These are phyloP conservation scores for Telenomus remus DNA, from an alignment of 1,140 invertebrate genomes.

Conservation along the genomic window DNA sequence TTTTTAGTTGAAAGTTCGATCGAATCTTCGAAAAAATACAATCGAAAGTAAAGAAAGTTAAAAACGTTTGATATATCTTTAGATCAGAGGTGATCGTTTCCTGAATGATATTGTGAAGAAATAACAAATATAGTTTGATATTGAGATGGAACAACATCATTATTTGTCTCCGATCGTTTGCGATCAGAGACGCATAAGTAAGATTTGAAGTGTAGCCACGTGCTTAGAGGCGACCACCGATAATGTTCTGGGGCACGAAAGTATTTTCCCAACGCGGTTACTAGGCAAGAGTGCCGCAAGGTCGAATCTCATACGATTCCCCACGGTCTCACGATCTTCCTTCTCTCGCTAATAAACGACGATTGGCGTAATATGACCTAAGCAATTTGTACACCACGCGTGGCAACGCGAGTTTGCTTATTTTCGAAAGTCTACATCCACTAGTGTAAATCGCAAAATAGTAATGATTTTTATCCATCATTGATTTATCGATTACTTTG, in stretches of 20 bases:
- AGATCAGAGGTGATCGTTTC: too few relatives aligned
- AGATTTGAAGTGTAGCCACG: slow-evolving; percentile 53
- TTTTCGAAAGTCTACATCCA: slow-evolving; percentile 43
- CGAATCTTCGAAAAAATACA: too few relatives aligned
- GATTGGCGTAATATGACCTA: slow-evolving; percentile 54
- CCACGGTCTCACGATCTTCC: slow-evolving; percentile 59
- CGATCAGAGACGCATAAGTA: slow-evolving; percentile 27
- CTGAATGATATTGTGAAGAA: too few relatives aligned
- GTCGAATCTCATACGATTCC: slow-evolving; percentile 49
- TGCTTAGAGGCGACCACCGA: slow-evolving; percentile 21
- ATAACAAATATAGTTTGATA: neutral
- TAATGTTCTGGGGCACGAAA: slow-evolving; percentile 45
- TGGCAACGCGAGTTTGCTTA: slow-evolving; percentile 20
- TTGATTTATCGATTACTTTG: slow-evolving; percentile 30
- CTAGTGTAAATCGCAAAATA: slow-evolving; percentile 14
- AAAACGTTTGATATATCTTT: too few relatives aligned
- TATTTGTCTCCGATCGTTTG: slow-evolving; percentile 36
- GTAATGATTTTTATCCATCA: slow-evolving; percentile 22
- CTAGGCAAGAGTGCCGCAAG: slow-evolving; percentile 58
- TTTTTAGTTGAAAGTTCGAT: too few relatives aligned
- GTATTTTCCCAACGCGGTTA: slow-evolving; percentile 59
- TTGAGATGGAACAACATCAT: slow-evolving; percentile 12
- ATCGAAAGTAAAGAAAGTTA: too few relatives aligned
- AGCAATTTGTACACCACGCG: slow-evolving; percentile 34
- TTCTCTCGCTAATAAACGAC: slow-evolving; percentile 47